Evolutionary conservation across 2,113 vertebrate species (phyloP).

Genomic region (Cryptotis parvus): DNA sequence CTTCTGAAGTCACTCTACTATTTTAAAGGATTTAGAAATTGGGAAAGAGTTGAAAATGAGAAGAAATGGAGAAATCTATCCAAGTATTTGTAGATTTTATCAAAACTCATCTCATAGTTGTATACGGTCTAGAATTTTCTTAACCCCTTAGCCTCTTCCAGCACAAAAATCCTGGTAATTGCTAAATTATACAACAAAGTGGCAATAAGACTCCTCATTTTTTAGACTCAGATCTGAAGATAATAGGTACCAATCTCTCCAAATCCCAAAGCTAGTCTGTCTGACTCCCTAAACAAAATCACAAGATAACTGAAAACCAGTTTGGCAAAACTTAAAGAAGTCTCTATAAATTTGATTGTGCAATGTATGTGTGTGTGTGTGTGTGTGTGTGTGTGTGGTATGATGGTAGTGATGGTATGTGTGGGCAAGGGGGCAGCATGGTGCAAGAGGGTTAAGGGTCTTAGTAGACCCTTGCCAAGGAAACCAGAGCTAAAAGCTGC

Average conservation of each 20-base stretch:
- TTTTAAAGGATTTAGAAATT: neutral
- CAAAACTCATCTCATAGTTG: conserved; percentile 35
- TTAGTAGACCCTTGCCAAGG: neutral
- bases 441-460: too few relatives aligned
- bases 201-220: neutral
- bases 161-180: too few relatives aligned
- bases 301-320: neutral
- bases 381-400: too few relatives aligned
- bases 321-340: neutral
- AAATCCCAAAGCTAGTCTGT: neutral
- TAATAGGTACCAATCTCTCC: neutral
- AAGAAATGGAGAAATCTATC: neutral
- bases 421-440: too few relatives aligned
- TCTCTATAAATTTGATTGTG: conserved; percentile 5
- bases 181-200: neutral
- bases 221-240: neutral
- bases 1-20: neutral
- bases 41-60: neutral
- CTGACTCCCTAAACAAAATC: neutral
- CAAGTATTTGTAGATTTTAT: conserved; percentile 33
- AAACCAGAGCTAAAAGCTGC: neutral
- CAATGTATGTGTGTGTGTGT: too few relatives aligned
- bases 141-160: neutral
- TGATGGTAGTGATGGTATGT: too few relatives aligned
- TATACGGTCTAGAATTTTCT: conserved; percentile 10